phyloP scores from a whole-genome alignment of 2,113 vertebrate genomes.

The Callipepla californica region DNA sequence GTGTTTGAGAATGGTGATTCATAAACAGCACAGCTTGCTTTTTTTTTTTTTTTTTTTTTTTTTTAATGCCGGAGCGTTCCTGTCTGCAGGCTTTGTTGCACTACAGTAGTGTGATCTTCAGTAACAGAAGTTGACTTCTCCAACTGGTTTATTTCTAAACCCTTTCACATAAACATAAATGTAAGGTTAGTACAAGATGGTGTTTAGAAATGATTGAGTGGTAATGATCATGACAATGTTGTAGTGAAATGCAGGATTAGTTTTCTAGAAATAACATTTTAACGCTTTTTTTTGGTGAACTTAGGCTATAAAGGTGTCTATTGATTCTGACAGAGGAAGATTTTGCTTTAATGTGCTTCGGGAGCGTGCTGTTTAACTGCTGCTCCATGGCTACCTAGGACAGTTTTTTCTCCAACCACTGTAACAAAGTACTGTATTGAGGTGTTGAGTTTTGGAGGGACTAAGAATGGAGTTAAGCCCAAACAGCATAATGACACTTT shows the following conservation, averaged over 20 bases:
- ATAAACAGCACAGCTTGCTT: neutral
- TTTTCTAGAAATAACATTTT: neutral
- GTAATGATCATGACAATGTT: neutral
- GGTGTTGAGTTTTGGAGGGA: neutral
- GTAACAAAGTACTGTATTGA: neutral
- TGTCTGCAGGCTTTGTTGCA: neutral
- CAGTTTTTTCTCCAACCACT: neutral
- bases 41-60: too few relatives aligned
- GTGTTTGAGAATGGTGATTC: neutral
- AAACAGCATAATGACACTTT: neutral
- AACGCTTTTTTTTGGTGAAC: neutral
- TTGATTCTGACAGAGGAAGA: neutral
- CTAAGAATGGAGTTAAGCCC: neutral
- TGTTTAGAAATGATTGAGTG: neutral
- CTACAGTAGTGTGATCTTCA: neutral
- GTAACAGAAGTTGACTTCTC: neutral
- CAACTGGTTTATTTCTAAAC: neutral
- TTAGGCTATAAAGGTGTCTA: neutral
- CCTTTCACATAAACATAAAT: fast-evolving
- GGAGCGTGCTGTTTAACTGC: neutral
- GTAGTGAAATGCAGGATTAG: neutral
- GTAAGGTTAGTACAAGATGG: neutral
- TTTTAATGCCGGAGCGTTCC: neutral
- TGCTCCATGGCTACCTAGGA: neutral
- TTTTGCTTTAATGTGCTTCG: neutral